Evolutionary conservation across 2,797 vertebrate genomes (phyloP), one percentile per base, ranked within the genome.

Genomic region (Tapera naevia): DNA sequence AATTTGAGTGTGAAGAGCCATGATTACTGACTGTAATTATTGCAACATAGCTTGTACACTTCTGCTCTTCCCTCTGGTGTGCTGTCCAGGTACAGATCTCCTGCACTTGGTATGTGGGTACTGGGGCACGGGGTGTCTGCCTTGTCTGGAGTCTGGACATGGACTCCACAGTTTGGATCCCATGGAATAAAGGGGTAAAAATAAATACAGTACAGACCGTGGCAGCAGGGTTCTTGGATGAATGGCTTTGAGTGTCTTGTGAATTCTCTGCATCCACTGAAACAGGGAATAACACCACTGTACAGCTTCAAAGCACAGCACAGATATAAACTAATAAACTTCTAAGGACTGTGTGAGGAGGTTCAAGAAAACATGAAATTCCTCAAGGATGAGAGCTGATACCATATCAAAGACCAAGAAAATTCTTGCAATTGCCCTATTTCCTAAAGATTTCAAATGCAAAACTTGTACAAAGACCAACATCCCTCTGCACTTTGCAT

Each of bases 161-260:
- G 35, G 21, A 28, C 5, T 70, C 54, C 60, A 3, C 32, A 13
- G 7, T 17, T 14, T 24, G 65, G 53, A 37, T 12, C 51, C 46
- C 6, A n/a, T 2, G 37, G 30, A 28, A 43, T 7, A 37, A 64
- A 0, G 22, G 35, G 35, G 76, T 39, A 32, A 50, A 65, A 35
- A 27, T 16, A 65, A 35, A 27, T 13, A 11, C 1, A 33, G 6
- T 0, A 3, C 24, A n/a, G 80, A 4, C 19, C 0, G 5, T 2
- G 37, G 48, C 67, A 50, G 48, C 24, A 12, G 61, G 30, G 41
- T 3, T 18, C 7, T 0, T 27, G 48, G 54, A 39, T 17, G 12
- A 27, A 41, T 12, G 7, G 58, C 65, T 76, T 13, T 32, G 56
- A 41, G 16, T 2, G 45, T 12, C 6, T 4, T 5, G 28, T 11